Base-by-base conservation (phyloP, 2,797 vertebrate genomes). In the Pteronotus mesoamericanus region DNA sequence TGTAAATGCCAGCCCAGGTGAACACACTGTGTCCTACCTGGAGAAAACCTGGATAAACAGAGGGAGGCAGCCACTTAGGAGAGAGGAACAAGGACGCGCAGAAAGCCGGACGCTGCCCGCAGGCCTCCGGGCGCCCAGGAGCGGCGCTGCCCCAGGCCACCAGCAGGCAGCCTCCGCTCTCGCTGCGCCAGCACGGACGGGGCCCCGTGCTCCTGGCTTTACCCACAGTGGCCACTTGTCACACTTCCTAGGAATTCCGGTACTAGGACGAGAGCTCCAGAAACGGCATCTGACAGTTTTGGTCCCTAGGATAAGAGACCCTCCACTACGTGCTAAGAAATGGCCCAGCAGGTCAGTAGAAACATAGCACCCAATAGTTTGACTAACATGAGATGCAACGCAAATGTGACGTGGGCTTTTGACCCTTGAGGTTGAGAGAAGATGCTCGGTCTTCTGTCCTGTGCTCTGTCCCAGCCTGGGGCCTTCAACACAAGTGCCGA, bases 161-260 rank as follows among this genome's bases (percentile, higher is more conserved):
- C 46, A 0, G 39, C 26, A 51, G 4, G 72, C 34, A 9, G 24
- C 19, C 39, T 26, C 34, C 72, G 21, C 24, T 32, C 44, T 57
- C 10, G 5, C 42, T 34, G 59, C 51, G 64, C 68, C 5, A 3
- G 29, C 37, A 0, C 0, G 2, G 21, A 21, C 24, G 37, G 29
- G 24, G 19, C 2, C 22, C 37, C 39, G 11, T 0, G 9, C 0
- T 15, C 39, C 44, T 68, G 15, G 3, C 51, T 16, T 1, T 10
- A 37, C 34, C 51, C 42, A 53, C 24, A 26, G 24, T 21, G 9
- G 39, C 42, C 16, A 0, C 32, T 71, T 11, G n/a, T 0, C 29
- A 9, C 9, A 4, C 22, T 69, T 78, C 66, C 37, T 9, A 9
- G 55, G 64, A 46, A 74, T n/a, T 14, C 90, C 37, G 57, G 29